Conservation (phyloP, 2,113 vertebrate genomes). For the Scytalopus superciliaris region DNA sequence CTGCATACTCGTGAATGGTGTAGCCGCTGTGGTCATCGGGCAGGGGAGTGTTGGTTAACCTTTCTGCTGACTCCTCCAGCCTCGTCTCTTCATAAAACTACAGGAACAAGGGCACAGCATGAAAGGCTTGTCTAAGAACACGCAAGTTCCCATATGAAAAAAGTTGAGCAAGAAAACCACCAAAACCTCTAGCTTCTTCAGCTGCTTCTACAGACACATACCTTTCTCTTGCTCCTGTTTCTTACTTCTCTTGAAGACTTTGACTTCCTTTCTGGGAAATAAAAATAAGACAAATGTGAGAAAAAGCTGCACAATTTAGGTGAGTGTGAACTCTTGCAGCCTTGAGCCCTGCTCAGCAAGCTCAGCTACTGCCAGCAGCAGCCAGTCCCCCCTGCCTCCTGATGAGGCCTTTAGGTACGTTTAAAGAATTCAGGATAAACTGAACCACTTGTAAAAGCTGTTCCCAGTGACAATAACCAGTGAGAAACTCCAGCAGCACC, state of each 20-base stretch:
- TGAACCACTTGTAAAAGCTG: background rate
- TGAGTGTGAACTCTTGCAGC: background rate
- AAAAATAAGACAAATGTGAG: background rate
- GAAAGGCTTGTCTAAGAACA: background rate
- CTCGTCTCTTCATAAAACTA: slow-evolving; percentile 55
- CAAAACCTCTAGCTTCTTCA: background rate
- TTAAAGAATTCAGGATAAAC: background rate
- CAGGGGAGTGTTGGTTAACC: slow-evolving; percentile 70
- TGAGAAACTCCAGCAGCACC: background rate
- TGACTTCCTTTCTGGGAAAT: slow-evolving; percentile 81
- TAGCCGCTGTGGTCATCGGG: slow-evolving; percentile 73
- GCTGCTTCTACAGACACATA: slow-evolving; percentile 57
- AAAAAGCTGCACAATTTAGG: background rate
- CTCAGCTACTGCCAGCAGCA: background rate
- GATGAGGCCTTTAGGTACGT: rapidly evolving
- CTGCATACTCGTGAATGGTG: slow-evolving; percentile 22
- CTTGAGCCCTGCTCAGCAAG: background rate
- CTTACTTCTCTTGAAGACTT: slow-evolving; percentile 76
- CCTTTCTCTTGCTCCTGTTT: slow-evolving; percentile 79
- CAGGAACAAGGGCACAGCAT: background rate
- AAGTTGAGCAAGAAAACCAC: slow-evolving; percentile 31
- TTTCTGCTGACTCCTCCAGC: slow-evolving; percentile 72
- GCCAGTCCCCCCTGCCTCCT: rapidly evolving
- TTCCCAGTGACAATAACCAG: background rate
- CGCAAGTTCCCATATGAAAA: background rate